Base-by-base conservation (phyloP, 2,888 invertebrate genomes). In the Drosophila histrio region DNA sequence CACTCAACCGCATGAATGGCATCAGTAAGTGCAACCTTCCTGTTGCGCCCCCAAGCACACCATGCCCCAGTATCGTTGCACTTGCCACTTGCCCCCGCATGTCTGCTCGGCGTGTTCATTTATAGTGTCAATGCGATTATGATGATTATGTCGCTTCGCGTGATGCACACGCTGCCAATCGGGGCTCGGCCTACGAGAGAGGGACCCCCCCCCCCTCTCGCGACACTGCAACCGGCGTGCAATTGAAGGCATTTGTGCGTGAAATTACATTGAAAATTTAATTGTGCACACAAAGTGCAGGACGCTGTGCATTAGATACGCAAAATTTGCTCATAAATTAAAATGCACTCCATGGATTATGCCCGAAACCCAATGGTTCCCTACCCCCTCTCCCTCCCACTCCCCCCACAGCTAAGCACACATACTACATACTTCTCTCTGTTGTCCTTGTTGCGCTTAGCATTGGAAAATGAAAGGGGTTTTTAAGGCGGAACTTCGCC, bases 181-280 rank as follows among this genome's bases (percentile, higher is more conserved):
- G 66, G 15, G n/a, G 53, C 43, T 24, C 36, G 22, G 72, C 56
- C 72, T 44, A 54, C 50, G 19, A 32, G n/a, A 30, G 46, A 46
- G 26, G 13, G 5, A 34, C 15, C 5, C 36, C 28, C 7, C 19
- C 11, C 0, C 19, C 9, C 13, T 8, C 22, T n/a, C 9, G 0
- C 17, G 3, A 2, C 11, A 17, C 4, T 52, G n/a, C n/a, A n/a
- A n/a, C n/a, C 28, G 43, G 43, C 21, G 38, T 68, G 73, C 81
- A 73, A 70, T 84, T 81, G 72, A 61, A 79, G 83, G 77, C 79
- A 82, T 79, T 82, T 82, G 82, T 52, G 85, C 82, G 77, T 82
- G 83, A 82, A 82, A 82, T 82, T 82, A 85, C 82, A 85, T 82
- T 85, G 80, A 71, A 85, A 82, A 85, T 82, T 85, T 82, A 85